Conservation (phyloP, 2,888 invertebrate species). For the Chrysolina haemoptera region DNA sequence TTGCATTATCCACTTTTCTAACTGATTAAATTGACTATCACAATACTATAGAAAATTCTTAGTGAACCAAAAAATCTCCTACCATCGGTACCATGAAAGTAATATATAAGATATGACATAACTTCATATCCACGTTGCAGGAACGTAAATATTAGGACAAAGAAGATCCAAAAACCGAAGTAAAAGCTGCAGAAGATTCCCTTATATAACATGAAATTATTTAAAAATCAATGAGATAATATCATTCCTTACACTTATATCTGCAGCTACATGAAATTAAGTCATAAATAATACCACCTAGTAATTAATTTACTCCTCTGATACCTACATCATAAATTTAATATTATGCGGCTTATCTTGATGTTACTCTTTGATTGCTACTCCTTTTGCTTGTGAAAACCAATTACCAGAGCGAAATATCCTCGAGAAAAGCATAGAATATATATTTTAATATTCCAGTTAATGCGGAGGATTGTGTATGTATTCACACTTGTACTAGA, state of each 20-base stretch:
- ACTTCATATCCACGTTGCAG: too few relatives aligned
- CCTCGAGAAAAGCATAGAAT: constrained; percentile 3
- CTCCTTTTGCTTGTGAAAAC: constrained; percentile 30
- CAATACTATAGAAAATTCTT: too few relatives aligned
- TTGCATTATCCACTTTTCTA: too few relatives aligned
- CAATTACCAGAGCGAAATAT: constrained; percentile 26
- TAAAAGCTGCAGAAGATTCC: not conserved
- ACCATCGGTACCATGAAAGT: too few relatives aligned
- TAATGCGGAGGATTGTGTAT: not conserved
- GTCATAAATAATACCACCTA: constrained; percentile 30
- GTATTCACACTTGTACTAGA: not conserved
- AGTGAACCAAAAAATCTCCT: too few relatives aligned
- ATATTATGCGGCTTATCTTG: constrained; percentile 30
- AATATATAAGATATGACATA: too few relatives aligned
- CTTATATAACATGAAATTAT: constrained; percentile 4
- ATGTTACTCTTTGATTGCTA: constrained; percentile 30
- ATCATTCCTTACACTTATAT: constrained; percentile 22
- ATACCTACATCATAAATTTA: constrained; percentile 33
- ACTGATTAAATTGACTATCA: too few relatives aligned
- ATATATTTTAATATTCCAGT: constrained; percentile 16
- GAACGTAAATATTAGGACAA: not conserved
- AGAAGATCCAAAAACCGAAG: not conserved
- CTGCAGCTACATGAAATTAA: constrained; percentile 28
- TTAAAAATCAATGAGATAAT: constrained; percentile 12
- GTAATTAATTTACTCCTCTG: constrained; percentile 32